Evolutionary conservation across 2,888 invertebrate species (phyloP).

Genomic region (Zaprionus lineosus): DNA sequence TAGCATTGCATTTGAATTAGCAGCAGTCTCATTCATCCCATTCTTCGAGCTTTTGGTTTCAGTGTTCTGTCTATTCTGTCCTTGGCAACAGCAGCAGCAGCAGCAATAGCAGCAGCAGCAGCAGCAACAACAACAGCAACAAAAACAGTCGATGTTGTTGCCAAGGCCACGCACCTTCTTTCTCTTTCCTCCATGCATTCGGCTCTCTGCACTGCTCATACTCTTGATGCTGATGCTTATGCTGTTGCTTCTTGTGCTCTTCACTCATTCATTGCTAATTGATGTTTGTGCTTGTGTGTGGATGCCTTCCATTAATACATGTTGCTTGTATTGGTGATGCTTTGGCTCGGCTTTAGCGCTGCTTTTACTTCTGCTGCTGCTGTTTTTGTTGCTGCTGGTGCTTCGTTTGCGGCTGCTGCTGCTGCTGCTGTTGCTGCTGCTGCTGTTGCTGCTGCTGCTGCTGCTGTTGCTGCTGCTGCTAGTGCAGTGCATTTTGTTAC

Average conservation of each 20-base stretch:
- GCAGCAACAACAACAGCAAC: conserved; percentile 1
- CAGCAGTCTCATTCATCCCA: conserved; percentile 3
- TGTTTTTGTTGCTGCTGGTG: too few relatives aligned
- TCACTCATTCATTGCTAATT: conserved; percentile 56
- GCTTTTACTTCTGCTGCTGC: conserved; percentile 2
- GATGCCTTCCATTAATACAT: conserved; percentile 22
- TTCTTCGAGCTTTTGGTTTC: neutral
- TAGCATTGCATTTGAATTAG: conserved; percentile 43
- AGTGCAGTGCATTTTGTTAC: too few relatives aligned
- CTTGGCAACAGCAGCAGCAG: conserved; percentile 8
- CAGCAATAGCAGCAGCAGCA: conserved; percentile 10
- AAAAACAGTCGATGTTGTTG: conserved; percentile 28
- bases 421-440: too few relatives aligned
- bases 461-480: too few relatives aligned
- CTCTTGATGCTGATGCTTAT: conserved; percentile 2
- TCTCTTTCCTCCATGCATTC: conserved; percentile 15
- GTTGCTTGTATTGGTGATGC: neutral
- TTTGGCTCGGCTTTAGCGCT: neutral
- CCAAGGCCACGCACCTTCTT: conserved; percentile 53
- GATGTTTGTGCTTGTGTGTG: conserved; percentile 27
- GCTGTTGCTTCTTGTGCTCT: conserved; percentile 21
- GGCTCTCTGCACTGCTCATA: conserved; percentile 11
- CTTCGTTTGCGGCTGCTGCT: too few relatives aligned
- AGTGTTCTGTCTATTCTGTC: conserved; percentile 15
- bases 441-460: too few relatives aligned